Evolutionary conservation across 37 sponge, comb jelly and placozoan genomes (phyloP).

Genomic region (Beroe ovata): DNA sequence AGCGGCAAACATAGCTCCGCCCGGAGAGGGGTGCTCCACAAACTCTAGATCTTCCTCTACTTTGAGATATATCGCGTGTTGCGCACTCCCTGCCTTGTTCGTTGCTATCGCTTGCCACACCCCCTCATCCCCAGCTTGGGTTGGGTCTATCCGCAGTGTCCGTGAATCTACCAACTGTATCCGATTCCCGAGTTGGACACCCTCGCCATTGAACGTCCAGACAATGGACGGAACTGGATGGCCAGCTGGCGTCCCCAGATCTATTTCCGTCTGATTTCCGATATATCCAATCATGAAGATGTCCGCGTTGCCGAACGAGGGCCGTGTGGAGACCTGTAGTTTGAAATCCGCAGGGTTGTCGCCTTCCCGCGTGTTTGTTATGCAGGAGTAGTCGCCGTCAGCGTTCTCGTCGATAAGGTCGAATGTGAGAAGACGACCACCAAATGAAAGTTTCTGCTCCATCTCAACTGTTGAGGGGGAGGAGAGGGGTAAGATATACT

Average conservation of each 20-base stretch:
- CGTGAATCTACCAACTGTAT: conserved; percentile 14
- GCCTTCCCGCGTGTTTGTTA: neutral
- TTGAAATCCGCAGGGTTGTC: conserved; percentile 15
- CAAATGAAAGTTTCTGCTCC: neutral
- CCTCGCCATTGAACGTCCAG: conserved; percentile 62
- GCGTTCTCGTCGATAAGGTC: conserved; percentile 7
- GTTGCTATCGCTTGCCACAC: conserved; percentile 56
- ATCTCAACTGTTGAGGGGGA: neutral
- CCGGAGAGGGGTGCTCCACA: neutral
- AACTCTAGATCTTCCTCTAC: neutral
- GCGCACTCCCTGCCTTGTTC: conserved; percentile 54
- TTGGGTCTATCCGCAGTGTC: conserved; percentile 46
- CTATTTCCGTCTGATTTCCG: conserved; percentile 54
- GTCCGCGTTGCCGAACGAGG: neutral
- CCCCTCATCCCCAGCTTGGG: conserved; percentile 12
- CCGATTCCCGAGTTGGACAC: conserved; percentile 16
- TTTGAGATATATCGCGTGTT: conserved; percentile 48
- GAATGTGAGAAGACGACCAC: conserved; percentile 4
- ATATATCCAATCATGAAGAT: conserved; percentile 7
- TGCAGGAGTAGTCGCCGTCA: conserved; percentile 2
- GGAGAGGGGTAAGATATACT: no score
- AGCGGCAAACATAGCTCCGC: neutral
- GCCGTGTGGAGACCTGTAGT: neutral
- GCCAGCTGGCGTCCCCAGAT: conserved; percentile 38
- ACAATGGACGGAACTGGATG: conserved; percentile 36